A percentile compares a stretch with the other conserved stretches of the same genome.
phyloP scores from a whole-genome alignment of 2,113 vertebrate species.

The Circaetus cinerascens region DNA sequence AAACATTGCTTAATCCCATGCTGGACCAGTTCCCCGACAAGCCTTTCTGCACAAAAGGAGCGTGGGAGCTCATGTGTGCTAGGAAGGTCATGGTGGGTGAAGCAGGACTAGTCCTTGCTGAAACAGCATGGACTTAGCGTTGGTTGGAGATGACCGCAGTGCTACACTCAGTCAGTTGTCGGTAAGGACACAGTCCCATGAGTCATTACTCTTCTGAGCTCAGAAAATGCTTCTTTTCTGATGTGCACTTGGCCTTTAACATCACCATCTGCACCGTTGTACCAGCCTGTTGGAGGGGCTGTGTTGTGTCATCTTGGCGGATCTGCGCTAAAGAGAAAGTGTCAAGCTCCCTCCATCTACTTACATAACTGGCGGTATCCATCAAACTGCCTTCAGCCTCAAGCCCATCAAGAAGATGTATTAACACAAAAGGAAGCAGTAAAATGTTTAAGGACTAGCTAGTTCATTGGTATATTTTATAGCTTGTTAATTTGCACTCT shows the following conservation, averaged over 20 bases:
- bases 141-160: not conserved
- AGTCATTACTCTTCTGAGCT: not conserved
- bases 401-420: not conserved
- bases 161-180: not conserved
- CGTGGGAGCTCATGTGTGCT: not conserved
- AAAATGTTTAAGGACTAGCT: not conserved
- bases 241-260: not conserved
- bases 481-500: not conserved
- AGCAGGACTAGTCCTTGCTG: not conserved
- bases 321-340: not conserved
- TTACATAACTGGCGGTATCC: not conserved
- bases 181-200: not conserved
- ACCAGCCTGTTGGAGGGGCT: not conserved
- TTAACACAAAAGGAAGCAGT: not conserved
- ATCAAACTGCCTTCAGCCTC: not conserved
- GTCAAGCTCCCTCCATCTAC: not conserved
- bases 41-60: not conserved
- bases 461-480: not conserved
- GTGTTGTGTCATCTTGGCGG: not conserved
- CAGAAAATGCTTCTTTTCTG: not conserved
- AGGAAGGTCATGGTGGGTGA: accelerated
- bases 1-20: not conserved
- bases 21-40: not conserved
- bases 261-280: not conserved
- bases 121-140: not conserved